Percentiles rank a stretch among this genome's conserved stretches.
phyloP scores from a whole-genome alignment of 2,113 vertebrate species.

The Tragelaphus strepsiceros region DNA sequence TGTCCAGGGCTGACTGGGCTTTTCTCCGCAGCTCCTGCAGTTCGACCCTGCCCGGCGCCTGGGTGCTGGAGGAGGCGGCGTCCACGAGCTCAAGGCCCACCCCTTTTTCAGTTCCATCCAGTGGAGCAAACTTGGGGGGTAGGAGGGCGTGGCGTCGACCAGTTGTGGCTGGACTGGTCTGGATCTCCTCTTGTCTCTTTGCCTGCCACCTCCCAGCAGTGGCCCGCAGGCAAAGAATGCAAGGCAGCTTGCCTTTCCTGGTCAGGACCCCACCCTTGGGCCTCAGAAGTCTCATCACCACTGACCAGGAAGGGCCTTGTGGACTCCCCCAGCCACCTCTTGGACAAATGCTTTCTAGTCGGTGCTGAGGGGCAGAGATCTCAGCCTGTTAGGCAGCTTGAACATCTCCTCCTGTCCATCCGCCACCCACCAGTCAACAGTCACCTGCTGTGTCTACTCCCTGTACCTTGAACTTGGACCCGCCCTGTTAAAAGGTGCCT shows the following conservation, averaged over 20 bases:
- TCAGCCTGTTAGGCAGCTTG: neutral
- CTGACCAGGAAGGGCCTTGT: neutral
- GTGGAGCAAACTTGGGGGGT: conserved; percentile 84
- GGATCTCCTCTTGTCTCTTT: neutral
- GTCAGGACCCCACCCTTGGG: neutral
- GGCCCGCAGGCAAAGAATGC: neutral
- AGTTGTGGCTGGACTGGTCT: neutral
- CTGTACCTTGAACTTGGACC: neutral
- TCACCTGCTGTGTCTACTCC: neutral
- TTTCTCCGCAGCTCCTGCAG: conserved; percentile 87
- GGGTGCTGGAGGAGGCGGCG: conserved; percentile 87
- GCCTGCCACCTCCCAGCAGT: neutral
- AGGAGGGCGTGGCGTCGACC: neutral
- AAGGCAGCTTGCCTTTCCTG: neutral
- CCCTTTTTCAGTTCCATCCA: conserved; percentile 90
- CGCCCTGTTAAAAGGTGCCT: neutral
- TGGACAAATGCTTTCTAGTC: neutral
- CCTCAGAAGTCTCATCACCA: neutral
- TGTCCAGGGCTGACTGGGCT: neutral
- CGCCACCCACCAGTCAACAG: neutral
- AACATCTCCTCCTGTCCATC: neutral
- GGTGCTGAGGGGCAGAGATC: neutral
- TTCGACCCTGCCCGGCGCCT: conserved; percentile 89
- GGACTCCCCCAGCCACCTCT: neutral
- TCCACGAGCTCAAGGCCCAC: conserved; percentile 91